These are phyloP conservation scores for Galleria mellonella DNA, from an alignment of 1,140 invertebrate species.

Conservation along the genomic window DNA sequence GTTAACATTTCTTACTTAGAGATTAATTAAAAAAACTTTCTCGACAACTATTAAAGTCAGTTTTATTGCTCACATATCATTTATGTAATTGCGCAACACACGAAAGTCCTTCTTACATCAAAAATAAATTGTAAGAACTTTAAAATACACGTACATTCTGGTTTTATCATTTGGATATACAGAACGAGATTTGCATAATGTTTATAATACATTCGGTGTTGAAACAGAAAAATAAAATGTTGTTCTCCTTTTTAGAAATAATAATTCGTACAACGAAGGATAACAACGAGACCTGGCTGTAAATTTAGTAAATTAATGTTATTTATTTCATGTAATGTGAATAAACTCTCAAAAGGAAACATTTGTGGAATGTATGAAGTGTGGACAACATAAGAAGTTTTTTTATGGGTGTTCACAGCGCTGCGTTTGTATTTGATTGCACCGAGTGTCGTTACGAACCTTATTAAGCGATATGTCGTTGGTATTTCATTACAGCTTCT, in stretches of 20 bases:
- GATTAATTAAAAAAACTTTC: constrained; percentile 42
- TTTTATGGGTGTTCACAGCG: constrained; percentile 34
- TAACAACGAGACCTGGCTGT: constrained; percentile 6
- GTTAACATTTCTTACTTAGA: constrained; percentile 5
- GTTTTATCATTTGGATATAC: constrained; percentile 3
- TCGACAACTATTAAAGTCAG: constrained; percentile 41
- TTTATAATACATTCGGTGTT: no score
- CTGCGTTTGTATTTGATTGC: constrained; percentile 25
- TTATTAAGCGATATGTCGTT: constrained; percentile 27
- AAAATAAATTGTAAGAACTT: constrained; percentile 17
- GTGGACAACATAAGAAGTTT: constrained; percentile 26
- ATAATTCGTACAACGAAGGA: no score
- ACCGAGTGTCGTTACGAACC: constrained; percentile 17
- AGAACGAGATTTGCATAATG: constrained; percentile 1
- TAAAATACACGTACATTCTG: constrained; percentile 5
- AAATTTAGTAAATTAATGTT: no score
- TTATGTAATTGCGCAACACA: constrained; percentile 26
- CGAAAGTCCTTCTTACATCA: constrained; percentile 6
- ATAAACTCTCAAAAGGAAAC: constrained; percentile 14
- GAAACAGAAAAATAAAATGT: no score
- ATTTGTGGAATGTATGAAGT: constrained; percentile 32
- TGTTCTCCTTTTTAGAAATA: no score
- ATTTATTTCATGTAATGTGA: constrained; percentile 1
- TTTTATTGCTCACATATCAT: constrained; percentile 52
- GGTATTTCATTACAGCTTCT: constrained; percentile 13